These are phyloP conservation scores for Polydrusus cervinus DNA, from an alignment of 2,888 invertebrate species.

Conservation along the genomic window DNA sequence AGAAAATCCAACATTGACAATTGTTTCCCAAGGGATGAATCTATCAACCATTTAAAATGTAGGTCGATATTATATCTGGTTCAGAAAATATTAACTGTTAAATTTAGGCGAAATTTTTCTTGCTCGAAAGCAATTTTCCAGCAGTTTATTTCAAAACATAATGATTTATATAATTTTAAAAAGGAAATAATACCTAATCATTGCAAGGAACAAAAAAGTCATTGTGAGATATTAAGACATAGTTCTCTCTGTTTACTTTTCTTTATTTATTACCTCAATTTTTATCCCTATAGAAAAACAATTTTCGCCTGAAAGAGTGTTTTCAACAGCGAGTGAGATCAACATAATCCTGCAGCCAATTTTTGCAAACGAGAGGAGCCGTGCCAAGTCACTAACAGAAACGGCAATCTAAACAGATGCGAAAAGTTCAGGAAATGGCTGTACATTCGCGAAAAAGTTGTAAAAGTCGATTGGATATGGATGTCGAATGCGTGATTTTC, in stretches of 20 bases:
- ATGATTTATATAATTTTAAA: too few relatives aligned
- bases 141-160: too few relatives aligned
- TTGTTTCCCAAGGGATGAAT: too few relatives aligned
- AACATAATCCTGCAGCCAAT: constrained; percentile 41
- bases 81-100: too few relatives aligned
- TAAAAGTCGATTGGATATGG: constrained; percentile 57
- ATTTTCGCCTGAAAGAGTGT: constrained; percentile 27
- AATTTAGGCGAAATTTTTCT: too few relatives aligned
- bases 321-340: constrained; percentile 39
- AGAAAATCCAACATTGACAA: too few relatives aligned
- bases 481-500: constrained; percentile 59
- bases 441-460: constrained; percentile 50
- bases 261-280: constrained; percentile 6
- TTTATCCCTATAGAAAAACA: constrained; percentile 25
- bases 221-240: too few relatives aligned
- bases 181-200: too few relatives aligned
- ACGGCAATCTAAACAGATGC: constrained; percentile 55
- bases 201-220: too few relatives aligned
- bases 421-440: constrained; percentile 54
- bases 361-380: constrained; percentile 28
- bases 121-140: too few relatives aligned
- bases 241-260: background rate
- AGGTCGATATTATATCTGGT: too few relatives aligned
- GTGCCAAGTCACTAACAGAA: constrained; percentile 39
- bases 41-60: too few relatives aligned